phyloP scores from a whole-genome alignment of 1,140 invertebrate genomes.

The Cydia splendana region DNA sequence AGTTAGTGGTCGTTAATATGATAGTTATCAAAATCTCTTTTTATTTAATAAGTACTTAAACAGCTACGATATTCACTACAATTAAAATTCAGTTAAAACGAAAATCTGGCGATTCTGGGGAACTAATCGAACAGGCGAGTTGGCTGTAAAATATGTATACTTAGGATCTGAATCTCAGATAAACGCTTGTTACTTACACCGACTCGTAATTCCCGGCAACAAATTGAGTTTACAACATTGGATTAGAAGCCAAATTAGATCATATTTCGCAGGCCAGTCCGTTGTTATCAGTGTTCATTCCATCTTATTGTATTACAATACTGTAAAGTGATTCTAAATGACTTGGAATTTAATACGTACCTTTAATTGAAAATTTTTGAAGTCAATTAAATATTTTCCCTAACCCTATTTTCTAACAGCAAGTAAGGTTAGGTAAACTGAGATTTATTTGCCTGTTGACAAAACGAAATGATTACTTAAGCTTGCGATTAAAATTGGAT shows the following conservation, averaged over 20 bases:
- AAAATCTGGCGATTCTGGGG: too few relatives aligned
- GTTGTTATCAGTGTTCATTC: constrained; percentile 42
- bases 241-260: constrained; percentile 68
- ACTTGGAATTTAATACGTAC: constrained; percentile 8
- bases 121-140: too few relatives aligned
- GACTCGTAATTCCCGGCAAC: constrained; percentile 47
- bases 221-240: constrained; percentile 67
- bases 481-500: too few relatives aligned
- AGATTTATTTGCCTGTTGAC: not conserved
- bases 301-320: constrained; percentile 24
- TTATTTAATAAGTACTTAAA: too few relatives aligned
- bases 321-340: constrained; percentile 28
- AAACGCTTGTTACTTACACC: constrained; percentile 35
- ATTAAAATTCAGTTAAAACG: too few relatives aligned
- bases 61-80: too few relatives aligned
- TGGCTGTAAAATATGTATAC: too few relatives aligned
- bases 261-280: constrained; percentile 60
- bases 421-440: not conserved
- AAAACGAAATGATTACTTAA: too few relatives aligned
- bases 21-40: too few relatives aligned
- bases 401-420: not conserved
- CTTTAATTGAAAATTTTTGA: constrained; percentile 1
- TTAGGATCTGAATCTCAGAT: not conserved
- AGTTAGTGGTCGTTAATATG: too few relatives aligned
- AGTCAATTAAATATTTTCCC: not conserved